Base-by-base conservation (phyloP, 2,113 vertebrate species). In the Hypocryptadius cinnamomeus region DNA sequence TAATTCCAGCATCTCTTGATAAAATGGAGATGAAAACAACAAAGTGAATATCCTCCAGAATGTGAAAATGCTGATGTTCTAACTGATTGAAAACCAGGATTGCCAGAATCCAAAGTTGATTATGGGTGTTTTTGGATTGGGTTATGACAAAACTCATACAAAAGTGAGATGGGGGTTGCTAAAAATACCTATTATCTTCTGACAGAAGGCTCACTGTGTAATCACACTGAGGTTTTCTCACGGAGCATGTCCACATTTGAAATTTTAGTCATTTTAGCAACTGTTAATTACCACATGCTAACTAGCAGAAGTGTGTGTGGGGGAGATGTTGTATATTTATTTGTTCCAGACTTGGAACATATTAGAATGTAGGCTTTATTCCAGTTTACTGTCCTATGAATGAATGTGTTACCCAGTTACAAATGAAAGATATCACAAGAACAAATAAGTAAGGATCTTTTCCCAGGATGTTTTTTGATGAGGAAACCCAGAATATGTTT, bases 321-420 rank as follows among this genome's bases (percentile, higher is more conserved):
- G 24, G 24, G 53, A 84, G 87, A 91, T 86, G 65, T 77, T 94
- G 72, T 92, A 70, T 94, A 91, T 89, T 95, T 94, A 82, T 94
- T 90, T 94, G 64, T 94, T 89, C 81, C 87, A 87, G 91, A 92
- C 65, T 95, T 92, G 86, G 92, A 96, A 93, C 90, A 86, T 95
- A 95, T 93, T 96, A 94, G 72, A 96, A 96, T 84, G 66, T 90
- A 93, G 89, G 86, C 85, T 93, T 25, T 70, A 56, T 80, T 95
- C 90, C 89, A 92, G 79, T 86, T 79, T 79, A 76, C 53, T 89
- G 73, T 87, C 13, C 5, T 94, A 85, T 96, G 94, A 96, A 95
- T 96, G 85, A 94, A 92, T 53, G 66, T 74, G 44, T 79, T 94
- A 86, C 40, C 64, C 82, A 81, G 86, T 78, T 79, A 65, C 27